Base-by-base conservation (phyloP, 2,888 invertebrate species). In the Mythimna lalbum region DNA sequence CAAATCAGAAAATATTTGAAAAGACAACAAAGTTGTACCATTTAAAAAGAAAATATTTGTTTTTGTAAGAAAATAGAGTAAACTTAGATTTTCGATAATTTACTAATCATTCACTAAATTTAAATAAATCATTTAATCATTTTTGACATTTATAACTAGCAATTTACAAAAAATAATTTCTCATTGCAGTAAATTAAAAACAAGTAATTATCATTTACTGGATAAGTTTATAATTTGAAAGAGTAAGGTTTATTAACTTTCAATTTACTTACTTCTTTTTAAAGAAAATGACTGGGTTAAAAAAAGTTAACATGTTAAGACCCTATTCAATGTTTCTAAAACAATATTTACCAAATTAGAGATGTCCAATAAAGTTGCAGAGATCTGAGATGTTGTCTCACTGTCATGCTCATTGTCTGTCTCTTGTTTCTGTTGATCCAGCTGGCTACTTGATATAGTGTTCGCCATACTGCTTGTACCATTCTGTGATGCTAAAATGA, bases 301-400 rank as follows among this genome's bases (percentile, higher is more conserved):
- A 49, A n/a, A 21, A 21, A n/a, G 12, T 10, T 2, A 50, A 21
- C 50, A 4, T 52, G 14, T 4, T 52, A 5, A 14, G 52, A 52
- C 23, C 17, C 6, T 17, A 43, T 3, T 7, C 6, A 52, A 53
- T 27, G 14, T 53, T 23, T 4, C 4, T 27, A 27, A 53, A 17
- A 53, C 17, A 27, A 53, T 57, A 89, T 90, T 91, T 90, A 94
- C 95, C 91, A 95, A 93, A 86, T 93, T 94, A 55, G 93, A 93
- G 85, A 95, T 93, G 72, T 95, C 95, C 69, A 92, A 87, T 62
- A 94, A 90, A 73, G 92, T 94, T 76, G 92, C 90, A 78, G 93
- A 92, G 76, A 93, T 90, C 77, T 93, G 92, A 65, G 94, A 93
- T 78, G 92, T 89, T 50, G 92, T 89, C 89, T 95, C 94, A 90